Conservation (phyloP, 2,888 invertebrate genomes). For the Agonopterix alstromeriana region DNA sequence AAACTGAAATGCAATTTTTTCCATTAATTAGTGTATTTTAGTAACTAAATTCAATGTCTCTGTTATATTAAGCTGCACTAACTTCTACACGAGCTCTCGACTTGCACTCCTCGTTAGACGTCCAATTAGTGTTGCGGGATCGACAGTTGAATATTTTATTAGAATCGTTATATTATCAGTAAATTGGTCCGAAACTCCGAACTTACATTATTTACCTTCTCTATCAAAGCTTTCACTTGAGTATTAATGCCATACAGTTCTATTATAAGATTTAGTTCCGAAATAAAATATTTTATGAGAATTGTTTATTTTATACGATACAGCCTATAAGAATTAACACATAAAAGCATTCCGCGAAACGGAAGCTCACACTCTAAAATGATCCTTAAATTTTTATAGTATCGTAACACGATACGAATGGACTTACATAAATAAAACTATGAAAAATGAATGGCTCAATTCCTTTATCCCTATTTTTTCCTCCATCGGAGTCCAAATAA, state of each 20-base stretch:
- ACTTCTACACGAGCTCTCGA: conserved; percentile 12
- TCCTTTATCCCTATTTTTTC: conserved; percentile 58
- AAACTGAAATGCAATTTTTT: too few relatives aligned
- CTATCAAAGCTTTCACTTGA: too few relatives aligned
- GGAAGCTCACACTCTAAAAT: conserved; percentile 9
- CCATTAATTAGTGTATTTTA: too few relatives aligned
- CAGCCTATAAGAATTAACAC: conserved; percentile 1
- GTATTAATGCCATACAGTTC: too few relatives aligned
- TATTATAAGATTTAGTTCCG: too few relatives aligned
- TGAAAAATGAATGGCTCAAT: conserved; percentile 61
- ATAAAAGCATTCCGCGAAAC: conserved; percentile 1
- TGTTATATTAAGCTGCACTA: too few relatives aligned
- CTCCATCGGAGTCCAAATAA: conserved; percentile 56
- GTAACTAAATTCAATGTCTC: too few relatives aligned
- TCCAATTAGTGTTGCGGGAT: conserved; percentile 33
- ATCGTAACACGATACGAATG: conserved; percentile 43
- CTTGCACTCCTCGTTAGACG: conserved; percentile 33
- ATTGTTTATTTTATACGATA: background rate
- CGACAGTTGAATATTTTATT: conserved; percentile 34
- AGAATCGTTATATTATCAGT: background rate
- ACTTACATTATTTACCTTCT: too few relatives aligned
- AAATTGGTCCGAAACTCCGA: too few relatives aligned
- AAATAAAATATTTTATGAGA: background rate
- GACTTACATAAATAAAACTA: conserved; percentile 63
- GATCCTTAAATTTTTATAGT: conserved; percentile 39